A percentile compares a stretch with the other conserved stretches of the same genome.
Evolutionary conservation across 2,888 invertebrate genomes (phyloP).

Genomic region (Chrysodeixis includens): DNA sequence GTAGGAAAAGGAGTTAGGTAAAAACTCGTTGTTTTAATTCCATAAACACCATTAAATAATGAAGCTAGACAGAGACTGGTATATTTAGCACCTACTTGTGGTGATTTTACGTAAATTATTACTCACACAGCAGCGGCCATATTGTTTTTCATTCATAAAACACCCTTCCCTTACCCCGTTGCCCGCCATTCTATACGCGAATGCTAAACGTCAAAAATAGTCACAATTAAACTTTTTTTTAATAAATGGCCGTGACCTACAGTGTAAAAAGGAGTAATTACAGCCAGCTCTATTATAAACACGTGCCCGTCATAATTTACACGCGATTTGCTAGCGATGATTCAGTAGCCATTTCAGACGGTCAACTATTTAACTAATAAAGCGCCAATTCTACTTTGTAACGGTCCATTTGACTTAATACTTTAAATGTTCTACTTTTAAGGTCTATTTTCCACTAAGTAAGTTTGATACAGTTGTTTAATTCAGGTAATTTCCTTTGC

Average conservation of each 20-base stretch:
- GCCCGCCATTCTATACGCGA: neutral
- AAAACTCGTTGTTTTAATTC: no score
- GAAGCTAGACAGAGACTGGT: no score
- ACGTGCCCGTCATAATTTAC: neutral
- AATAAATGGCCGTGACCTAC: neutral
- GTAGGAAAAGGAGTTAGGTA: no score
- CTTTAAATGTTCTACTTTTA: neutral
- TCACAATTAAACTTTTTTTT: neutral
- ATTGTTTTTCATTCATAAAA: neutral
- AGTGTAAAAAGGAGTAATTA: neutral
- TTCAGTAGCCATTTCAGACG: neutral
- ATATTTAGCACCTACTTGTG: no score
- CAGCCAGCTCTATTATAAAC: neutral
- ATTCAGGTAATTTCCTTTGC: constrained; percentile 2
- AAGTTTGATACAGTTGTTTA: neutral
- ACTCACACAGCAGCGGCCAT: neutral
- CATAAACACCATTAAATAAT: no score
- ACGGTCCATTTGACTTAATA: neutral
- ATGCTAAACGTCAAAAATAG: neutral
- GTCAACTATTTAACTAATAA: constrained; percentile 3
- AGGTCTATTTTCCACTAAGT: neutral
- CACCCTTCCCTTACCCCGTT: neutral
- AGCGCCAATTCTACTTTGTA: neutral
- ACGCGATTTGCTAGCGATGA: neutral
- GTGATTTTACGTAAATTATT: neutral